Base-by-base conservation (phyloP, 2,113 vertebrate species). In the Hippocampus comes region DNA sequence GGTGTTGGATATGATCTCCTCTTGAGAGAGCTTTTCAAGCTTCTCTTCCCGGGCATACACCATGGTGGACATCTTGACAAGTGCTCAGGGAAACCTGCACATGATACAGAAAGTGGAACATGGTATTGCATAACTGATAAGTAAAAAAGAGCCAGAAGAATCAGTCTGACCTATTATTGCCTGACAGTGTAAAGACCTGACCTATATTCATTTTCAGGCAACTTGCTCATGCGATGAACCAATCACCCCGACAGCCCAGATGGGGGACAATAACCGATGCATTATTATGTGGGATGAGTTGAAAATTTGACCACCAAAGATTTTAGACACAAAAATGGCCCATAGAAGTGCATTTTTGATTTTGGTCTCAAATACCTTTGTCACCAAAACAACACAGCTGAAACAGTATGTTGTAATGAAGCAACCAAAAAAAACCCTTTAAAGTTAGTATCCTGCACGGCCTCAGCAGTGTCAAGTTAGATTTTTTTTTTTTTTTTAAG, bases 1-100 rank as follows among this genome's bases (percentile, higher is more conserved):
- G 1, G 97, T 98, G 89, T 96, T 98, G 46, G 96, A 96, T 91
- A 99, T 95, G 18, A 99, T 99, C 90, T 99, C 97, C 84, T 99
- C 97, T 92, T 99, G 97, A 75, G 94, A 95, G 72, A 99, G 91
- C 82, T 97, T 98, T 88, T 97, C 96, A 9, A 97, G 90, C 85
- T 94, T 91, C 89, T 99, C 96, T 84, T 99, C 96, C 68, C 95
- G 92, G 68, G 94, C 94, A 81, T 95, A 96, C 81, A 97, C 93
- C 93, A 96, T 95, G 57, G 93, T 94, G 82, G 95, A 97, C 95
- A 96, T 96, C 82, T 87, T 89, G 68, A 91, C 53, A 56, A 83
- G 72, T 88, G 79, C 85, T 83, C 75, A 89, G 75, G 81, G 70
- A 80, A 83, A 89, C 91, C 89, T 91, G 78, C 15, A n/a, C 7